phyloP scores from a whole-genome alignment of 2,797 vertebrate genomes.

The Phyllotis vaccarum region DNA sequence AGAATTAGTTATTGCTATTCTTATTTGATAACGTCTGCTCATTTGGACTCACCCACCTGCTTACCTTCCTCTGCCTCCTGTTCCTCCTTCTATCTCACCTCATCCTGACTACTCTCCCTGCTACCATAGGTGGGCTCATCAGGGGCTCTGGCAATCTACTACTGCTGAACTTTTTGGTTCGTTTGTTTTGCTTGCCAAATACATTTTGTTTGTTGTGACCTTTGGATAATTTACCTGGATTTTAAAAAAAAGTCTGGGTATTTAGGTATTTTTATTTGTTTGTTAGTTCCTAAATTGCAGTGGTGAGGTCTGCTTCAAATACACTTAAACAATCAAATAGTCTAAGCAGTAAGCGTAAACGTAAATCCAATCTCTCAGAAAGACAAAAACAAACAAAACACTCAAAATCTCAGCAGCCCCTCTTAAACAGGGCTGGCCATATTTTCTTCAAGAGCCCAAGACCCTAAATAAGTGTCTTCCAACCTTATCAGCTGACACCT shows the following conservation, averaged over 20 bases:
- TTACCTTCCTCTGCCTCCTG: slow-evolving; percentile 7
- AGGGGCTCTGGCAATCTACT: not conserved
- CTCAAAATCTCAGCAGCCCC: too few relatives aligned
- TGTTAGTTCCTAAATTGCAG: not conserved
- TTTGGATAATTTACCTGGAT: slow-evolving; percentile 45
- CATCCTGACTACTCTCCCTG: slow-evolving; percentile 1
- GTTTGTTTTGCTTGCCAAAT: slow-evolving; percentile 13
- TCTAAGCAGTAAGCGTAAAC: too few relatives aligned
- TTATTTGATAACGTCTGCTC: slow-evolving; percentile 42
- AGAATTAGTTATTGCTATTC: slow-evolving; percentile 39
- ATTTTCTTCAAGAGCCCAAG: too few relatives aligned
- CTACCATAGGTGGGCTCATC: not conserved
- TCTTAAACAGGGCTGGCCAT: too few relatives aligned
- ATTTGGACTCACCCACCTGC: slow-evolving; percentile 27
- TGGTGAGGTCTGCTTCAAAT: slow-evolving; percentile 2
- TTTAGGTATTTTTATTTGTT: not conserved
- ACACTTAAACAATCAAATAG: too few relatives aligned
- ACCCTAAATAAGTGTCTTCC: too few relatives aligned
- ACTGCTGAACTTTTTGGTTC: not conserved
- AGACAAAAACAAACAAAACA: too few relatives aligned
- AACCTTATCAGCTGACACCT: too few relatives aligned
- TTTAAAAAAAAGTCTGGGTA: not conserved
- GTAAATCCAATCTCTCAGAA: too few relatives aligned
- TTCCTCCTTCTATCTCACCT: not conserved
- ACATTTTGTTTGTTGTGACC: slow-evolving; percentile 21